Evolutionary conservation across 1,140 invertebrate genomes (phyloP).

Genomic region (Proctacanthus coquilletti): DNA sequence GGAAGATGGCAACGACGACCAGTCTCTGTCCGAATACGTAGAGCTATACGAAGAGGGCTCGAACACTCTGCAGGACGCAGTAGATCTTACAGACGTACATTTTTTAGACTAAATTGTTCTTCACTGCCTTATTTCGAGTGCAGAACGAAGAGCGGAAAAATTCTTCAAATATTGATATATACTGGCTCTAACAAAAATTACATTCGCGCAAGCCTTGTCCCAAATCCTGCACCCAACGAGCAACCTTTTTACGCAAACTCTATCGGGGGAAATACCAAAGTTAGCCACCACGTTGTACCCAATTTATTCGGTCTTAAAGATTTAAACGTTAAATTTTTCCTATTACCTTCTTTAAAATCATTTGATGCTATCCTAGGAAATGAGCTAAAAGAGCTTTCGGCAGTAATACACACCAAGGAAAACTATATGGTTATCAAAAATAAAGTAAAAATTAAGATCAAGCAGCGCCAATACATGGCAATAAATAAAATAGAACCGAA

Average conservation of each 20-base stretch:
- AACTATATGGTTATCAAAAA: neutral
- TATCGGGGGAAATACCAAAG: constrained; percentile 1
- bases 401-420: constrained; percentile 1
- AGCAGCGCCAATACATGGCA: neutral
- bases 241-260: constrained; percentile 1
- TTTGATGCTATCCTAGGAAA: neutral
- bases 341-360: neutral
- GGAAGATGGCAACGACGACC: too few species aligned
- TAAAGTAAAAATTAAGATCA: neutral
- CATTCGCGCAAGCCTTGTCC: neutral
- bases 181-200: constrained; percentile 7
- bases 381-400: neutral
- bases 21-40: constrained; percentile 5
- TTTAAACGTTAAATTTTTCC: neutral
- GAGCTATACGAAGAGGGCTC: constrained; percentile 4
- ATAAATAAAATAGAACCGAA: neutral
- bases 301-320: constrained; percentile 1
- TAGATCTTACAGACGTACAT: constrained; percentile 1
- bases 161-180: constrained; percentile 8
- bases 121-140: constrained; percentile 7
- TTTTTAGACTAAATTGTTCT: constrained; percentile 5
- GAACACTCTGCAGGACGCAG: too few species aligned
- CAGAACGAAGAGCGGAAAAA: constrained; percentile 2
- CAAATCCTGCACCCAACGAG: neutral
- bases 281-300: constrained; percentile 5